These are phyloP conservation scores for Ametastegia equiseti DNA, from an alignment of 2,888 invertebrate genomes.

Conservation along the genomic window DNA sequence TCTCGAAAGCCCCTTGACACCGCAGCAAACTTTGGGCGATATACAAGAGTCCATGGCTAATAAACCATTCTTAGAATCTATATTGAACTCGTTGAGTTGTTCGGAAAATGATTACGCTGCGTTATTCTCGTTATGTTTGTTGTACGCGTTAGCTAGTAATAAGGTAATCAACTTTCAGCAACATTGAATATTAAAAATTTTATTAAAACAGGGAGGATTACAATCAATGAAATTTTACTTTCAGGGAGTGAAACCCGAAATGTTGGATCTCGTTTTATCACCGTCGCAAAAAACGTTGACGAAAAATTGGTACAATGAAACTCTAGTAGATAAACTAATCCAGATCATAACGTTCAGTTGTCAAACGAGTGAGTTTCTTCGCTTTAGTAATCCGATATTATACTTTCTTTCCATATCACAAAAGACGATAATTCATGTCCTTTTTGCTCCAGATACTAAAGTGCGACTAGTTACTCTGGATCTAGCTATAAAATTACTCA, in stretches of 20 bases:
- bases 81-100: conserved; percentile 92
- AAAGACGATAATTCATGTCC: not conserved
- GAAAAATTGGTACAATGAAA: conserved; percentile 87
- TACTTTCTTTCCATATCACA: conserved; percentile 41
- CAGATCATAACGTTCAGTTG: conserved; percentile 90
- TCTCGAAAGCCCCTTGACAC: conserved; percentile 65
- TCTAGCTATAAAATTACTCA: conserved; percentile 88
- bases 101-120: conserved; percentile 96
- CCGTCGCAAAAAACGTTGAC: conserved; percentile 78
- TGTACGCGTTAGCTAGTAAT: conserved; percentile 96
- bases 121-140: conserved; percentile 92
- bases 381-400: not conserved
- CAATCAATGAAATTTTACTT: conserved; percentile 58
- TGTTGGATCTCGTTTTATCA: conserved; percentile 87
- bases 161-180: conserved; percentile 81
- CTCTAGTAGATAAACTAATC: conserved; percentile 89
- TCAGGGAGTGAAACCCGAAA: conserved; percentile 89
- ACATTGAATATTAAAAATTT: conserved; percentile 27
- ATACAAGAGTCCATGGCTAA: conserved; percentile 77
- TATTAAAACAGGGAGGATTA: conserved; percentile 9
- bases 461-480: conserved; percentile 96
- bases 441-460: conserved; percentile 82
- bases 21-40: conserved; percentile 55
- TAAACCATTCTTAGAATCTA: conserved; percentile 92
- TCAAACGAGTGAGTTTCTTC: conserved; percentile 85